A percentile compares a stretch with the other conserved stretches of the same genome.
phyloP scores from a whole-genome alignment of 2,113 vertebrate species.

The Dicrurus megarhynchus region DNA sequence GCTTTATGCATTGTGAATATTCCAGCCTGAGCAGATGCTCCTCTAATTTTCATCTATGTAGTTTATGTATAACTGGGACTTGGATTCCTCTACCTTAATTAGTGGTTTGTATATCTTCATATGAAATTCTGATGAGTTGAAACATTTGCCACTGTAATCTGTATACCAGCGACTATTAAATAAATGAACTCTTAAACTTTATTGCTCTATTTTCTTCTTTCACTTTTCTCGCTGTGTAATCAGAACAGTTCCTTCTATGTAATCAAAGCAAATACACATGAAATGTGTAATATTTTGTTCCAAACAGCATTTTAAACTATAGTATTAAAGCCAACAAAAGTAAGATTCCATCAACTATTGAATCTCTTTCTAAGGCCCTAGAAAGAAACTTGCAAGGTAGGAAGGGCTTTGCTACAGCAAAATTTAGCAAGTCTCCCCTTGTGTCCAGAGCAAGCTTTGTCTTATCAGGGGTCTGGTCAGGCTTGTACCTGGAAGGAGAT shows the following conservation, averaged over 20 bases:
- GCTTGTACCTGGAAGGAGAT: not conserved
- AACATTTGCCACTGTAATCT: not conserved
- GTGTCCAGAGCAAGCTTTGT: not conserved
- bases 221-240: not conserved
- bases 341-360: not conserved
- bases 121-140: constrained; percentile 4
- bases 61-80: not conserved
- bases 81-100: not conserved
- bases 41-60: not conserved
- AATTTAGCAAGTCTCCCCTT: not conserved
- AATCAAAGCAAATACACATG: not conserved
- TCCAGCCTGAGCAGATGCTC: not conserved
- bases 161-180: not conserved
- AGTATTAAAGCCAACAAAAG: not conserved
- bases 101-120: not conserved
- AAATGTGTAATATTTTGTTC: not conserved
- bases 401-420: not conserved
- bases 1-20: not conserved
- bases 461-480: not conserved
- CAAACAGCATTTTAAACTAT: not conserved
- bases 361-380: not conserved
- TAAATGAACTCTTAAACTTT: constrained; percentile 22
- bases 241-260: not conserved
- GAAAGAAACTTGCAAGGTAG: not conserved
- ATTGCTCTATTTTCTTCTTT: not conserved